These are phyloP conservation scores for Lordiphosa mommai DNA, from an alignment of 1,140 invertebrate genomes.

Conservation along the genomic window DNA sequence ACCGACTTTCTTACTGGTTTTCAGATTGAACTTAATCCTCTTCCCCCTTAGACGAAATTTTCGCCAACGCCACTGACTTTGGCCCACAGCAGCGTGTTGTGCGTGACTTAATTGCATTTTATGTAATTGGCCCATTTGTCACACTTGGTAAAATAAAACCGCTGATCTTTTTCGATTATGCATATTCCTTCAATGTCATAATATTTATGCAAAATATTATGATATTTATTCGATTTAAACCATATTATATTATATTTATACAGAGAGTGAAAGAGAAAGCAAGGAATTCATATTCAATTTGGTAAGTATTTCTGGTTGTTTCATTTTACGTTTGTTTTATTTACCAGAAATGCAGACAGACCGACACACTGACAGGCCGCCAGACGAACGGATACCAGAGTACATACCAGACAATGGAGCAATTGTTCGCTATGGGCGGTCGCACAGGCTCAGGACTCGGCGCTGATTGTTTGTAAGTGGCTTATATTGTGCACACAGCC, in stretches of 20 bases:
- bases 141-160: slow-evolving; percentile 21
- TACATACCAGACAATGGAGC: slow-evolving; percentile 37
- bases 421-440: slow-evolving; percentile 53
- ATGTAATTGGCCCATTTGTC: slow-evolving; percentile 31
- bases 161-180: slow-evolving; percentile 14
- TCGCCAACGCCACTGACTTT: too few species aligned
- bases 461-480: slow-evolving; percentile 75
- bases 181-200: slow-evolving; percentile 20
- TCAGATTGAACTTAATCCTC: too few species aligned
- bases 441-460: slow-evolving; percentile 27
- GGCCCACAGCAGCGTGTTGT: too few species aligned
- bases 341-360: slow-evolving; percentile 40
- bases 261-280: neutral
- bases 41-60: too few species aligned
- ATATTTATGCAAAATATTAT: slow-evolving; percentile 31
- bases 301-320: slow-evolving; percentile 23
- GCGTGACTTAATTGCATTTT: neutral
- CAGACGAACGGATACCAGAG: slow-evolving; percentile 12
- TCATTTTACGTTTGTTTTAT: slow-evolving; percentile 47
- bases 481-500: slow-evolving; percentile 65
- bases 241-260: slow-evolving; percentile 35
- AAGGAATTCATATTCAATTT: slow-evolving; percentile 43
- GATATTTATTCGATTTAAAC: slow-evolving; percentile 35
- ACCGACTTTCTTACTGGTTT: too few species aligned
- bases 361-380: slow-evolving; percentile 1